Base-by-base conservation (phyloP, 2,113 vertebrate species). In the Miniopterus natalensis region DNA sequence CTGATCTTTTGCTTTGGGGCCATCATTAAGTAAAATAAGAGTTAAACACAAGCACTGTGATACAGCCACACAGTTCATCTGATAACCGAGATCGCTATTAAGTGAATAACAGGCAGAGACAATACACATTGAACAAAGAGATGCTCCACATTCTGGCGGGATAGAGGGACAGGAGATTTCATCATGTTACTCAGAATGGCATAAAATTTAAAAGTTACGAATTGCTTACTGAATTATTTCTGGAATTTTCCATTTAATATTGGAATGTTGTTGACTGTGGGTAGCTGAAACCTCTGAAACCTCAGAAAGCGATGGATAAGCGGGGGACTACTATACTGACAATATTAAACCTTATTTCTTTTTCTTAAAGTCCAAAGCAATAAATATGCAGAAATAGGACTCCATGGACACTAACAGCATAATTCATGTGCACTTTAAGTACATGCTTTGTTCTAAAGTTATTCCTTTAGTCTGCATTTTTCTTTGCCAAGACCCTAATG, bases 291-390 rank as follows among this genome's bases (percentile, higher is more conserved):
- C 36, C 36, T 36, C 36, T 71, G 40, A 55, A 78, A 36, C 31
- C 20, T 78, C 75, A 78, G 11, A 78, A 53, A 78, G 49, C 6
- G 13, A 21, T 53, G 31, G 75, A 53, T 55, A 55, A 53, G 36
- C 36, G 31, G 31, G 31, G 10, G 10, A 23, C 31, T 55, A 36
- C 20, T 78, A 78, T 55, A 36, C 23, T 23, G 31, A 78, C 42
- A 5, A 92, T 86, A 63, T 0, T 4, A 21, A 90, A 92, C 1
- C 15, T n/a, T 31, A 49, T n/a, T 84, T 92, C 27, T 74, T 79
- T 88, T 61, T n/a, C 25, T 53, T 40, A 63, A 84, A 90, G 20
- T 29, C 29, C 8, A 91, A 92, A 93, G n/a, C n/a, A 95, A 81
- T 31, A 68, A 40, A 66, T 68, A 73, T 47, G 36, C 1, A 91